Evolutionary conservation across 2,797 vertebrate species (phyloP).

Genomic region (Anas flavirostris): DNA sequence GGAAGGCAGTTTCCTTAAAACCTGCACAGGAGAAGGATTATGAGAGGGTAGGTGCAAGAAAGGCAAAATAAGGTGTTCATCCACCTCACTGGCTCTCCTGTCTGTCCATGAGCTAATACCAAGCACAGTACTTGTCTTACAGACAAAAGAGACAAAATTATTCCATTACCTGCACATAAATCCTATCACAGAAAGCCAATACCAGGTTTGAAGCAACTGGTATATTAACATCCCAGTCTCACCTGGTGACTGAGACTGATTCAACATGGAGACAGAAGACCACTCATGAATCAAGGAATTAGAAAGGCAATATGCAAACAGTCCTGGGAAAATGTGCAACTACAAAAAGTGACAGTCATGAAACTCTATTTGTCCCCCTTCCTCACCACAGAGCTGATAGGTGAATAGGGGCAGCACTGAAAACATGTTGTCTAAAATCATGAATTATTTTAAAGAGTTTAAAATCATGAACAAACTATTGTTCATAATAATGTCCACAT

Average conservation of each 20-base stretch:
- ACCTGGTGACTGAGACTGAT: background rate
- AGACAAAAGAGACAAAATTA: background rate
- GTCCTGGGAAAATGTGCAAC: background rate
- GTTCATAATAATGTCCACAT: too few relatives aligned
- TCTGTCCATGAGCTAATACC: background rate
- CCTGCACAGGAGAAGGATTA: slow-evolving; percentile 75
- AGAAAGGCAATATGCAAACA: background rate
- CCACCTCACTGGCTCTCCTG: background rate
- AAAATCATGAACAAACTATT: too few relatives aligned
- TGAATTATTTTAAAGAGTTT: background rate
- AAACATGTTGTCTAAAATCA: background rate
- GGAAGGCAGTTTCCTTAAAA: slow-evolving; percentile 97
- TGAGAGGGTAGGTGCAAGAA: background rate
- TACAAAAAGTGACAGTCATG: background rate
- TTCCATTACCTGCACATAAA: accelerated
- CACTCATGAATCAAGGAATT: background rate
- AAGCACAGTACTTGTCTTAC: background rate
- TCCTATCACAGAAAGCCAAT: background rate
- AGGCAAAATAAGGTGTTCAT: background rate
- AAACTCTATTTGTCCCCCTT: background rate
- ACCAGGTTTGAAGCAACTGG: background rate
- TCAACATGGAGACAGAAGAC: background rate
- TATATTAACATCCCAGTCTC: background rate
- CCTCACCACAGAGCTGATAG: background rate
- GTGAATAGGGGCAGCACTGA: accelerated